These are phyloP conservation scores for Thaumetopoea pityocampa DNA, from an alignment of 1,140 invertebrate species.

Conservation along the genomic window DNA sequence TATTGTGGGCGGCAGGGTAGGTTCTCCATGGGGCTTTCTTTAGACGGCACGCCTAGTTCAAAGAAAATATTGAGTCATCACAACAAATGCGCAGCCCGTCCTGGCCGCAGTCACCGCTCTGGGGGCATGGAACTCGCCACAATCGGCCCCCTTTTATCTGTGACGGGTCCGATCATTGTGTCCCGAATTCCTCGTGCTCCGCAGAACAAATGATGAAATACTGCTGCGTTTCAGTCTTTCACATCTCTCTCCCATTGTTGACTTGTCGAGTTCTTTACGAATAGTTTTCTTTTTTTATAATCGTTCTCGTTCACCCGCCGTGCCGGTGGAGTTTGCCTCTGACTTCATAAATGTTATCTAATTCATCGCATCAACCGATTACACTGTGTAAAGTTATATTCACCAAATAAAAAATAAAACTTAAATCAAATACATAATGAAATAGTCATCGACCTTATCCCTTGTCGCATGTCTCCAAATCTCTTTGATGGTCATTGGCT, in stretches of 20 bases:
- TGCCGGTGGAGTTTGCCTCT: constrained; percentile 52
- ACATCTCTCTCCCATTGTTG: constrained; percentile 56
- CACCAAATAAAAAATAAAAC: constrained; percentile 7
- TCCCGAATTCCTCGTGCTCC: constrained; percentile 55
- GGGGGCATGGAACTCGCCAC: constrained; percentile 55
- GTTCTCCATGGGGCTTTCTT: constrained; percentile 30
- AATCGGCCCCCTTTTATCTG: constrained; percentile 66
- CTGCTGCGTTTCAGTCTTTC: constrained; percentile 56
- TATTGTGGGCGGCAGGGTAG: constrained; percentile 42
- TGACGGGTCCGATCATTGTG: constrained; percentile 64
- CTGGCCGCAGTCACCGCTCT: constrained; percentile 5
- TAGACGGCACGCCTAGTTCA: constrained; percentile 42
- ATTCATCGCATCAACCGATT: constrained; percentile 47
- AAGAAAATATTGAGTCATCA: constrained; percentile 73
- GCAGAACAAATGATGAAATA: constrained; percentile 61
- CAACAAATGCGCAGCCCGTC: constrained; percentile 62
- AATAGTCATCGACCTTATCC: constrained; percentile 14
- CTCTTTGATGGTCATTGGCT: constrained; percentile 20
- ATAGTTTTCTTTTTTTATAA: too few relatives aligned
- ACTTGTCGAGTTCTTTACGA: constrained; percentile 60
- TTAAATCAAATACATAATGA: constrained; percentile 5
- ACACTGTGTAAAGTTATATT: constrained; percentile 8
- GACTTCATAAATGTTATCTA: constrained; percentile 65
- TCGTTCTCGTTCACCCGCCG: constrained; percentile 49
- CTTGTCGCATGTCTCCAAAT: constrained; percentile 7